Conservation (phyloP, 2,113 vertebrate genomes). For the Rousettus leschenaultii region DNA sequence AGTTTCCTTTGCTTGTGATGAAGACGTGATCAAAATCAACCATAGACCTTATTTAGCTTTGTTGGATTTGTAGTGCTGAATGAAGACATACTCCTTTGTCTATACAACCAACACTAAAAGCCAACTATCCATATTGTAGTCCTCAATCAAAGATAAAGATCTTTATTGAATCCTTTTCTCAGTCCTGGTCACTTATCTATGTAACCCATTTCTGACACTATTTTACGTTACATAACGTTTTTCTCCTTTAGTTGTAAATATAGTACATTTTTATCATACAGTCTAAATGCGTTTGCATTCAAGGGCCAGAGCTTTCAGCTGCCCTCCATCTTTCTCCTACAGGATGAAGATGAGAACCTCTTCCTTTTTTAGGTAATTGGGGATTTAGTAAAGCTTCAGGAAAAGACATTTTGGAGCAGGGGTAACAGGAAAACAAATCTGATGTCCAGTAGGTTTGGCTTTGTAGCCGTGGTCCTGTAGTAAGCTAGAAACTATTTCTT, state of each 20-base stretch:
- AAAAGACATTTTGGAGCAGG: not conserved
- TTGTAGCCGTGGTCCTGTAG: not conserved
- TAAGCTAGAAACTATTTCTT: not conserved
- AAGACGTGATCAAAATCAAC: not conserved
- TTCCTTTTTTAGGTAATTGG: not conserved
- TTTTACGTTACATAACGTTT: not conserved
- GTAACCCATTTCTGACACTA: not conserved
- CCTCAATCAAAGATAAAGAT: not conserved
- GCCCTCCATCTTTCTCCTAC: not conserved
- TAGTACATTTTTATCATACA: not conserved
- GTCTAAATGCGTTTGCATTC: not conserved
- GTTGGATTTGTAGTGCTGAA: not conserved
- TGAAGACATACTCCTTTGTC: not conserved
- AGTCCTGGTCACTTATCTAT: not conserved
- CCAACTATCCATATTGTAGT: not conserved
- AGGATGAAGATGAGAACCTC: not conserved
- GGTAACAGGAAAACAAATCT: not conserved
- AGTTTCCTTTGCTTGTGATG: not conserved
- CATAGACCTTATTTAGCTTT: not conserved
- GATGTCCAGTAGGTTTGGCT: not conserved
- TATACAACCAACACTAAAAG: not conserved
- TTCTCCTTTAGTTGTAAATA: not conserved
- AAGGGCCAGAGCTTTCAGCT: not conserved
- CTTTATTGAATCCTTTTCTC: not conserved
- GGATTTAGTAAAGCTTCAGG: not conserved